Conservation (phyloP, 2,888 invertebrate species). For the Dendrolimus pini region DNA sequence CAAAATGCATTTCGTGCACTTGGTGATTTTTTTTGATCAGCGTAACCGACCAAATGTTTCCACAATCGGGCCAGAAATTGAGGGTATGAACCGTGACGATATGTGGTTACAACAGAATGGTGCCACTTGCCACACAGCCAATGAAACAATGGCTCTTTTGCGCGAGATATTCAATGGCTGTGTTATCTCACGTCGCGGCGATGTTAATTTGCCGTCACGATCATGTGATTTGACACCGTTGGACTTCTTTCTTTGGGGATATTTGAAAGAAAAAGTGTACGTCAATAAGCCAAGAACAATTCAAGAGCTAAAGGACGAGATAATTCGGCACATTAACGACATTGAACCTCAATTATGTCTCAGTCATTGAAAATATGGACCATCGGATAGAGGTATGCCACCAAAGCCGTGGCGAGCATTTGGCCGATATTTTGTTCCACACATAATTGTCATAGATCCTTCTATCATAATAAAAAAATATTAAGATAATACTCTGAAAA, state of each 20-base stretch:
- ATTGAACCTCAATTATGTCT: slow-evolving; percentile 13
- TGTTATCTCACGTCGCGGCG: slow-evolving; percentile 12
- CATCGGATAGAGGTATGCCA: slow-evolving; percentile 11
- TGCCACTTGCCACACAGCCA: slow-evolving; percentile 13
- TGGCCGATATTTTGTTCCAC: slow-evolving; percentile 8
- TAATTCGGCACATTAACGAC: slow-evolving; percentile 13
- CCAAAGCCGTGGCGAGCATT: slow-evolving; percentile 9
- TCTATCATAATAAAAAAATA: not conserved
- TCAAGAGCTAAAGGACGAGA: slow-evolving; percentile 13
- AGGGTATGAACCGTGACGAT: slow-evolving; percentile 8
- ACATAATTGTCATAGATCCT: not conserved
- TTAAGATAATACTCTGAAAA: slow-evolving; percentile 1
- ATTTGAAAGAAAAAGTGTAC: slow-evolving; percentile 13
- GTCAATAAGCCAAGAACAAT: slow-evolving; percentile 12
- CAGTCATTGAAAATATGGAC: slow-evolving; percentile 8
- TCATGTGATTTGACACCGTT: slow-evolving; percentile 12
- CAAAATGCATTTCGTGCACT: slow-evolving; percentile 13
- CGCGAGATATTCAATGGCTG: slow-evolving; percentile 7
- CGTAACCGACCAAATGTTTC: slow-evolving; percentile 8
- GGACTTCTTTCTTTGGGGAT: slow-evolving; percentile 13
- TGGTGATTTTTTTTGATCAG: slow-evolving; percentile 11
- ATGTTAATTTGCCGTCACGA: slow-evolving; percentile 12
- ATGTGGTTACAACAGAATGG: slow-evolving; percentile 20
- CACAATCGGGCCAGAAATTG: slow-evolving; percentile 4
- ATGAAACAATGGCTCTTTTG: slow-evolving; percentile 7